Base-by-base conservation (phyloP, 2,888 invertebrate genomes). In the Acronicta alni region DNA sequence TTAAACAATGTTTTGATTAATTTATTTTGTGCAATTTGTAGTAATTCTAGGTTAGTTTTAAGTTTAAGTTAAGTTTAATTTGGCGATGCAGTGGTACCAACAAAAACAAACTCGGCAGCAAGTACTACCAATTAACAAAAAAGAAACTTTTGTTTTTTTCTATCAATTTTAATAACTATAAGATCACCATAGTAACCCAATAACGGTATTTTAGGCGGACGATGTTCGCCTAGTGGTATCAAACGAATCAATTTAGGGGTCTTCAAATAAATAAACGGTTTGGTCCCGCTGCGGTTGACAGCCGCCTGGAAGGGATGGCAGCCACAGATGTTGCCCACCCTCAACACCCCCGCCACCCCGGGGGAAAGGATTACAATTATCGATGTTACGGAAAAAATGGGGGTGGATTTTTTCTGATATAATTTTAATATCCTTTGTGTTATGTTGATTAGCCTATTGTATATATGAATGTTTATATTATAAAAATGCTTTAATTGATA, bases 171-270 rank as follows among this genome's bases (percentile, higher is more conserved):
- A 41, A 0, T 16, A 15, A 30, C 32, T 38, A 20, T 26, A 23
- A 30, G n/a, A 16, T 12, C 37, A 23, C 14, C 23, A n/a, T 18
- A 42, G 30, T 30, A 45, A 18, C 12, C 10, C 12, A 30, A 30
- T 30, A 30, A 38, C 39, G 61, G 65, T 55, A 67, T 67, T 72
- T 71, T 37, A 47, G 10, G 10, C 57, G 52, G 67, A 77, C 79
- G 86, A 84, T 84, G 48, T 41, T 69, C 70, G 69, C 18, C 3
- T 8, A 20, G 18, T 14, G 8, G 14, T 65, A 87, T 88, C 87
- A 89, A 84, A 88, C 89, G 85, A 89, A 91, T 91, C 91, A 90
- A 91, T 91, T 91, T 88, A 77, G 88, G 77, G 71, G 71, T 66
- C 83, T 81, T 81, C 83, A 86, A 83, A 89, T 88, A 89, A 89